These are phyloP conservation scores for Rhodinocichla rosea DNA, from an alignment of 2,113 vertebrate genomes.

Conservation along the genomic window DNA sequence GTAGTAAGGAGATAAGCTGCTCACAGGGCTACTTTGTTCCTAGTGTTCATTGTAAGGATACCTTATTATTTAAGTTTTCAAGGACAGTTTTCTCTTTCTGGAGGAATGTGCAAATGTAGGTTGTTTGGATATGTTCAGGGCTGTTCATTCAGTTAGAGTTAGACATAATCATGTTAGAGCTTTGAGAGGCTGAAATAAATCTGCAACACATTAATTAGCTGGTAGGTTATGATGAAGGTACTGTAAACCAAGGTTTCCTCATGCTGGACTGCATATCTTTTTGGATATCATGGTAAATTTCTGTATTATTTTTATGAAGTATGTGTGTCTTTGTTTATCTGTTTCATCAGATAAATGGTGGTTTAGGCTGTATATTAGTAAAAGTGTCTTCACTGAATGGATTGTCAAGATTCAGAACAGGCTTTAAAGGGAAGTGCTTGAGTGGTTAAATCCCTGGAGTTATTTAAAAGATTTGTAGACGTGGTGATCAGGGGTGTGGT, in stretches of 20 bases:
- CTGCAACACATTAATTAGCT: not conserved
- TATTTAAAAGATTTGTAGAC: not conserved
- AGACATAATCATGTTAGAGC: not conserved
- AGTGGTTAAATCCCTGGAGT: not conserved
- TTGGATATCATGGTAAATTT: not conserved
- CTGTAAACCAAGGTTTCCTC: not conserved
- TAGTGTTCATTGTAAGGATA: not conserved
- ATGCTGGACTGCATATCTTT: not conserved
- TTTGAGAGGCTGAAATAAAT: not conserved
- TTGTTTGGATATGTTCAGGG: not conserved
- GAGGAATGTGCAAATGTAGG: not conserved
- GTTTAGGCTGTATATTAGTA: not conserved
- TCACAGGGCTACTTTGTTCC: not conserved
- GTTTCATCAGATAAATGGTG: not conserved
- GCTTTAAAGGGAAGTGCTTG: not conserved
- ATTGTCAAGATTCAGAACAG: not conserved
- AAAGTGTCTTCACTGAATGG: not conserved
- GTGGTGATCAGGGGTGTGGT: not conserved
- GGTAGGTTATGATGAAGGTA: not conserved
- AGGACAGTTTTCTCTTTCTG: not conserved
- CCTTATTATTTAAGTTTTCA: not conserved
- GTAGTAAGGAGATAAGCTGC: not conserved
- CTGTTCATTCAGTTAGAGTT: not conserved
- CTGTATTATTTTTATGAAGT: not conserved
- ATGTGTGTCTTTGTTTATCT: not conserved